Conservation (phyloP, 2,797 vertebrate species). For the Acrossocheilus wenchowensis region DNA sequence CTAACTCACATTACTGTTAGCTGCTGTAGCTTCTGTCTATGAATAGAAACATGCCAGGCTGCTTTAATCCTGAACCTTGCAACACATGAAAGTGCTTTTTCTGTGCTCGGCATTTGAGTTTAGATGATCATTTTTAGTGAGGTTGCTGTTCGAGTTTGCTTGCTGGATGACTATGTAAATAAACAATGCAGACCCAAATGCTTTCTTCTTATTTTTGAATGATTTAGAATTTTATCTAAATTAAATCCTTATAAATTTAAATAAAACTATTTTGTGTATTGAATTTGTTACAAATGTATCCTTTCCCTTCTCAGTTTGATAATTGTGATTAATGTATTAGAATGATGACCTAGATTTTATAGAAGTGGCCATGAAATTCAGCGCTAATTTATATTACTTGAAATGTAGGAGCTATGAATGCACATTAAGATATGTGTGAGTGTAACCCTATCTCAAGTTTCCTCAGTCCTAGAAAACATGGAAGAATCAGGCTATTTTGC, state of each 20-base stretch:
- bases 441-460: background rate
- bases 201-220: background rate
- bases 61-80: background rate
- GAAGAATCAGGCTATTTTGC: background rate
- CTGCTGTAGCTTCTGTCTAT: slow-evolving; percentile 8
- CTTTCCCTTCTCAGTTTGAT: background rate
- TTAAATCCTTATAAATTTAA: background rate
- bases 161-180: background rate
- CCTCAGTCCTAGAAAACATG: background rate
- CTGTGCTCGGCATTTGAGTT: background rate
- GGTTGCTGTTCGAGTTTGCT: background rate
- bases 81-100: background rate
- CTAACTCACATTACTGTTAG: slow-evolving; percentile 18
- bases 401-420: background rate
- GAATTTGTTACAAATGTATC: background rate
- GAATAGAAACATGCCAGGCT: slow-evolving; percentile 2
- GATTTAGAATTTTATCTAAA: background rate
- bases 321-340: background rate
- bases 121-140: background rate
- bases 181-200: background rate
- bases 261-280: background rate
- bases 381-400: background rate
- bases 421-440: background rate
- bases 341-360: background rate
- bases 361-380: background rate